Evolutionary conservation across 2,113 vertebrate species (phyloP).

Genomic region (Leptocoma aspasia): DNA sequence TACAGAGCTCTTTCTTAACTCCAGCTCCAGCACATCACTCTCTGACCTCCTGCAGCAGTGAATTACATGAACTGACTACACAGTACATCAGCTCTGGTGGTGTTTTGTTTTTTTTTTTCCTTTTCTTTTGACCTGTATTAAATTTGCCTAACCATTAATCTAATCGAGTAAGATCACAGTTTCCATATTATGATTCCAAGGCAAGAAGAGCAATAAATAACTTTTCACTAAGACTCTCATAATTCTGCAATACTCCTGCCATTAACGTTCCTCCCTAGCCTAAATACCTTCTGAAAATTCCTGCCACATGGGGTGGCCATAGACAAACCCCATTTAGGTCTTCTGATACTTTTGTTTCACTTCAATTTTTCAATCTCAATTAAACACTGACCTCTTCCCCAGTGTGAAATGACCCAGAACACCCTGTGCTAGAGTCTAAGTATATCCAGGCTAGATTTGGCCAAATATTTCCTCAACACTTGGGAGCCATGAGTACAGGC

Average conservation of each 20-base stretch:
- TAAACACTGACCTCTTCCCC: background rate
- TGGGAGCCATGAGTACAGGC: background rate
- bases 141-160: slow-evolving; percentile 59
- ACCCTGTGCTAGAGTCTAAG: background rate
- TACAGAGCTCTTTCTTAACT: slow-evolving; percentile 59
- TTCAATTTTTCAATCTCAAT: slow-evolving; percentile 2
- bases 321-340: background rate
- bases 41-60: slow-evolving; percentile 49
- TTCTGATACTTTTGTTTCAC: background rate
- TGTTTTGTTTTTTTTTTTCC: background rate
- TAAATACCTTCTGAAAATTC: background rate
- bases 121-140: slow-evolving; percentile 43
- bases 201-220: slow-evolving; percentile 12
- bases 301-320: background rate
- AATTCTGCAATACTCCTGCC: background rate
- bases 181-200: slow-evolving; percentile 18
- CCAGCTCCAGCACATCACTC: slow-evolving; percentile 26
- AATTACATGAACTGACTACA: slow-evolving; percentile 53
- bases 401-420: background rate
- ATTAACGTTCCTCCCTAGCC: background rate
- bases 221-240: background rate
- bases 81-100: background rate
- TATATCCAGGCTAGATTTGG: background rate
- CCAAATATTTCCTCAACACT: background rate
- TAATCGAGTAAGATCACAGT: slow-evolving; percentile 31